Evolutionary conservation across 2,797 vertebrate genomes (phyloP), one percentile per base, ranked within the genome.

Genomic region (Pseudochirops corinnae): DNA sequence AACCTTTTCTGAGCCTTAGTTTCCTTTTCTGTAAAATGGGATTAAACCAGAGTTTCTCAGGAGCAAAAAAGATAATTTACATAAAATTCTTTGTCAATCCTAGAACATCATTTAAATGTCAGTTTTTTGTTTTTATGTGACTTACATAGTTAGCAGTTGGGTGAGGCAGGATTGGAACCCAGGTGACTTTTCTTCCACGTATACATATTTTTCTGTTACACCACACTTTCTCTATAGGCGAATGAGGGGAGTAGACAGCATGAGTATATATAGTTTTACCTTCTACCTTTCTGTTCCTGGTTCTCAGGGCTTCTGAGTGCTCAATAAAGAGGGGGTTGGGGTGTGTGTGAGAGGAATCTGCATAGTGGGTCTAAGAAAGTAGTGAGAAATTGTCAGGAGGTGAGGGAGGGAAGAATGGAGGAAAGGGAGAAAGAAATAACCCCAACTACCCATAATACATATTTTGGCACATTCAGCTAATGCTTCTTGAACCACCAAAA

Each of bases 401-500:
- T 1, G 82, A 91, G 29, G 60, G 13, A 90, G 14, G 52, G 74
- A 39, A 46, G 58, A n/a, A 18, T 46, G 31, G 90, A 55, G 53
- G 29, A 33, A 55, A 33, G 53, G 55, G 13, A 18, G 31, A 39
- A 82, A 82, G 21, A 82, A 92, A 90, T 90, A 55, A 93, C 93
- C 93, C 90, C 62, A 62, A 96, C 93, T 96, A 87, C 31, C 57
- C 53, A 57, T 87, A 95, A 96, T 92, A 95, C 95, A 94, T 60
- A 95, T 95, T 93, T 95, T 39, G 26, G 90, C 5, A 90, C 91
- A 87, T 94, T 97, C 62, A 95, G 90, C 53, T 93, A 87, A 94
- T 50, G 0, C 5, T 52, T 7, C 4, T 94, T 96, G 95, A 87
- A 90, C 93, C 93, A 91, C 14, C 94, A 74, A 95, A 94, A 92